Evolutionary conservation across 2,888 invertebrate genomes (phyloP), one percentile per base, ranked within the genome.

Genomic region (Idaea aversata): DNA sequence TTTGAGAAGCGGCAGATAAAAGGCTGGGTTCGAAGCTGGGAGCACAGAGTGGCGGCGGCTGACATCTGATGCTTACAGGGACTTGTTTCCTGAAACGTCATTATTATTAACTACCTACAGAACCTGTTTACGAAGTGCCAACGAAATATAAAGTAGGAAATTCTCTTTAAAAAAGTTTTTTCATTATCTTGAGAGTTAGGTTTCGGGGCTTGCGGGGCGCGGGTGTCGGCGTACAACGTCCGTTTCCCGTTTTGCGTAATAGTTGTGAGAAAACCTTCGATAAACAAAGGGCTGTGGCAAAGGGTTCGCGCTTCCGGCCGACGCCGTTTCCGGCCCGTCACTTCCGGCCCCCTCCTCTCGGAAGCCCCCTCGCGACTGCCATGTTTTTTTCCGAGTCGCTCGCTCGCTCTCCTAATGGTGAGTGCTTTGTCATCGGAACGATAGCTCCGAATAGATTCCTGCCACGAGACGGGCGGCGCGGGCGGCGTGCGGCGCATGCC

Each of bases 271-370:
- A 72, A 80, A 69, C 69, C 78, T 77, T 84, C 80, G 77, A 83
- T 84, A 88, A 88, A 91, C 90, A 90, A 90, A 88, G 83, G 84
- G 82, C 81, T 69, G 75, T 72, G 81, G 81, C 84, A 87, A 90
- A 89, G 89, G 90, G 89, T 88, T 87, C 81, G 77, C 79, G 82
- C 83, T 88, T 90, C 90, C 90, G 88, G 82, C 82, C 87, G 86
- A 72, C 83, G 82, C 79, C 78, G 87, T 83, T 88, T 89, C 90
- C 91, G 88, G 83, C 77, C 82, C 81, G 80, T 75, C 81, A 78
- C 82, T 82, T 82, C 82, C 81, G 72, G 35, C 66, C 69, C 65
- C 68, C 61, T 65, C 65, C 72, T 70, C 73, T 73, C 73, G 66
- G 65, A 73, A 75, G 70, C 73, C 78, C 70, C 77, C 77, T 66